Evolutionary conservation across 2,797 vertebrate genomes (phyloP).

Genomic region (Clarias laeviceps): DNA sequence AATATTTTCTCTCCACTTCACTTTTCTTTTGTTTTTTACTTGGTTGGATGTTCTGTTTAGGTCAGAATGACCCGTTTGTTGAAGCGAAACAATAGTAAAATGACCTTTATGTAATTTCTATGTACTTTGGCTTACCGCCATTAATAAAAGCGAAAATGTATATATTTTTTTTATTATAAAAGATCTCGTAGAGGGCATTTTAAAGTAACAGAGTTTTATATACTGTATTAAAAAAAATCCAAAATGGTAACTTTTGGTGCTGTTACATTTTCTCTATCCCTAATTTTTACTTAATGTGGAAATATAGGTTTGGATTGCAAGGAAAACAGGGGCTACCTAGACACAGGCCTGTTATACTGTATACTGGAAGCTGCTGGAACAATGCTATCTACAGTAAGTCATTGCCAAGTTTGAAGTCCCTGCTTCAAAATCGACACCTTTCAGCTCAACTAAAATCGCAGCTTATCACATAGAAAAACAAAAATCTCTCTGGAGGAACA

Average conservation of each 20-base stretch:
- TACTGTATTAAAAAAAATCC: neutral
- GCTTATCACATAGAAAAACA: too few species aligned
- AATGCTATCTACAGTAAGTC: too few species aligned
- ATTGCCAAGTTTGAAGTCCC: too few species aligned
- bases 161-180: neutral
- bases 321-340: too few species aligned
- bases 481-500: too few species aligned
- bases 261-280: neutral
- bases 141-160: neutral
- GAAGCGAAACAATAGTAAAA: constrained; percentile 1
- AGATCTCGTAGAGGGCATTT: neutral
- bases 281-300: neutral
- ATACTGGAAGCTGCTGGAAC: too few species aligned
- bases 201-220: neutral
- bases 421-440: too few species aligned
- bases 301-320: too few species aligned
- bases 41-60: neutral
- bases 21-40: neutral
- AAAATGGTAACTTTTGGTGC: neutral
- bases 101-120: neutral
- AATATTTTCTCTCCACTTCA: neutral
- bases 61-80: constrained; percentile 11
- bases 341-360: too few species aligned
- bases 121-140: neutral
- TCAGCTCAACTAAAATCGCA: too few species aligned